Conservation (phyloP, 2,888 invertebrate genomes). For the Heliconius hortense region DNA sequence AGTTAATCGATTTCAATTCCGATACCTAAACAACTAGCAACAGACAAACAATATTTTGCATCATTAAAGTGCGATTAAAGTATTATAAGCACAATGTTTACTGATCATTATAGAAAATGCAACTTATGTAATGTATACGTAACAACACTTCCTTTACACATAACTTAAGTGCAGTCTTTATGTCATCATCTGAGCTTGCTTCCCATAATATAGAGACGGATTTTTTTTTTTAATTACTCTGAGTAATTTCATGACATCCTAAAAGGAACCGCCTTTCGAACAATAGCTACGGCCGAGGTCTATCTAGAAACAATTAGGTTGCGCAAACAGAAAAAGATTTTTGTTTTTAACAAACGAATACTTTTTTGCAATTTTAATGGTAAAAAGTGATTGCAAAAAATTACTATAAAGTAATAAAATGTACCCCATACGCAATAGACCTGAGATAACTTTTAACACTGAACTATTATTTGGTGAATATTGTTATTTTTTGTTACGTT, state of each 20-base stretch:
- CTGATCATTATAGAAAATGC: conserved; percentile 20
- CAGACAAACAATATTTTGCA: conserved; percentile 8
- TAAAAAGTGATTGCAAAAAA: conserved; percentile 64
- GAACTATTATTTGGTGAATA: conserved; percentile 47
- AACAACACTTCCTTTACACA: conserved; percentile 33
- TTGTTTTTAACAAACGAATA: conserved; percentile 54
- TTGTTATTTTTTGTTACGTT: conserved; percentile 35
- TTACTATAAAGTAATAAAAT: conserved; percentile 48
- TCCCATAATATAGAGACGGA: conserved; percentile 11
- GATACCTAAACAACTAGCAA: neutral
- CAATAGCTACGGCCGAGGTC: conserved; percentile 45
- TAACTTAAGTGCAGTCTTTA: conserved; percentile 31
- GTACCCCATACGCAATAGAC: conserved; percentile 47
- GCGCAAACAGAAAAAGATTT: conserved; percentile 58
- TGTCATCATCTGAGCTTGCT: conserved; percentile 29
- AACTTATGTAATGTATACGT: conserved; percentile 31
- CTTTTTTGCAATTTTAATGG: conserved; percentile 65
- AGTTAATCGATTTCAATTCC: conserved; percentile 8
- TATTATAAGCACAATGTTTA: conserved; percentile 23
- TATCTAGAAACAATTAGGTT: conserved; percentile 53
- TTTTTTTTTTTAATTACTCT: conserved; percentile 30
- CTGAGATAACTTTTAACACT: conserved; percentile 58
- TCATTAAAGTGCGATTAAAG: conserved; percentile 18
- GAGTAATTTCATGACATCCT: conserved; percentile 30
- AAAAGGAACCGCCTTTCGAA: conserved; percentile 44